Evolutionary conservation across 2,888 invertebrate genomes (phyloP), one percentile per base, ranked within the genome.

Genomic region (Orchesellides sinensis): DNA sequence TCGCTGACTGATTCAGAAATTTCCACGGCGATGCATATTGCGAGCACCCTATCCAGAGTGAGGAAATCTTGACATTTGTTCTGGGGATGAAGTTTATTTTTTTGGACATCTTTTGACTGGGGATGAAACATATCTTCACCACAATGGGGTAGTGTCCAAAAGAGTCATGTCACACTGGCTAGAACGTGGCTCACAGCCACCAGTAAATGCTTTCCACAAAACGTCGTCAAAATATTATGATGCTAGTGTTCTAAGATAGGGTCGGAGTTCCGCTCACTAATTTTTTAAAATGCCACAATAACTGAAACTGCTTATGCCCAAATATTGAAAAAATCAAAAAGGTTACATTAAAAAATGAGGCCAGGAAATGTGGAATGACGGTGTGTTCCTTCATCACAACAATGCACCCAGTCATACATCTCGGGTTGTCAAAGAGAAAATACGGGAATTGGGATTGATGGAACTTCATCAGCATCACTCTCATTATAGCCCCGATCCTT

Each of bases 191-290:
- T 54, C 54, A 25, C 70, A 21, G 21, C 54, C 70, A 10, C 70
- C 52, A 19, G 10, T 21, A 35, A 70, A 70, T n/a, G 45, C 49
- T 12, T 54, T 25, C 1, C 2, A 5, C 6, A 32, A 54, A 35
- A n/a, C 25, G 1, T 70, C 70, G 14, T 2, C 54, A 5, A 12
- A 54, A 25, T 10, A 25, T 23, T 1, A 19, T 25, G 23, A 25
- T 56, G 56, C 56, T 65, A 2, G 45, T 75, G 29, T 75, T 75
- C 49, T 66, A 54, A 66, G 75, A 75, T 32, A 5, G 63, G 23
- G n/a, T 54, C 6, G 54, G 49, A 29, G 49, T 70, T 29, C 21
- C 56, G 21, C 45, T 73, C 17, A 32, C 54, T 19, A 17, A 68
- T 1, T 68, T 66, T 17, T 45, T 77, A 65, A n/a, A 40, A 56